Evolutionary conservation across 2,888 invertebrate genomes (phyloP).

Genomic region (Perithous albicinctus): DNA sequence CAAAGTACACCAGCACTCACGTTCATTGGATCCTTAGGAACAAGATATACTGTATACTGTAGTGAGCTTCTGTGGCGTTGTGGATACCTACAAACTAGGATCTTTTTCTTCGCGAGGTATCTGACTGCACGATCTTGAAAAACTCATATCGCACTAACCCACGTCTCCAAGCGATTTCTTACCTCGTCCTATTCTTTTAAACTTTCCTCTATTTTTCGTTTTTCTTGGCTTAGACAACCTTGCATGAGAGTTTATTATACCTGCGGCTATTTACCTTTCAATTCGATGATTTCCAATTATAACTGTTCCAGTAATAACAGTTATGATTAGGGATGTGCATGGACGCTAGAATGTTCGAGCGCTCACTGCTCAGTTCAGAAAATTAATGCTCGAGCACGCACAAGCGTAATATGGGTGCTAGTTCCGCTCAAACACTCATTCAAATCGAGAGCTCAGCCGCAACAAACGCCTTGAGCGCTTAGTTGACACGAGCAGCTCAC

Average conservation of each 20-base stretch:
- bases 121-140: slow-evolving; percentile 6
- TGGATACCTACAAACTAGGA: slow-evolving; percentile 5
- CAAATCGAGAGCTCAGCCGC: no score
- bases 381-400: no score
- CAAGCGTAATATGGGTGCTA: no score
- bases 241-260: not conserved
- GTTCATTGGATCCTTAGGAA: slow-evolving; percentile 55
- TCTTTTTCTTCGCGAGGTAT: slow-evolving; percentile 21
- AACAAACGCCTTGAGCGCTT: no score
- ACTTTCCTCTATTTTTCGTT: not conserved
- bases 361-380: no score
- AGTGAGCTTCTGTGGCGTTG: not conserved
- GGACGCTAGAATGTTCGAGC: no score
- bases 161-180: slow-evolving; percentile 10
- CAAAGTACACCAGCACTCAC: slow-evolving; percentile 43
- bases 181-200: not conserved
- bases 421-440: no score
- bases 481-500: no score
- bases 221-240: not conserved
- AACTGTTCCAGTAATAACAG: no score
- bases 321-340: no score
- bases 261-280: not conserved
- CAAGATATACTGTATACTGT: slow-evolving; percentile 15
- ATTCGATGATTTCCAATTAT: not conserved
- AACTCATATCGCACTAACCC: slow-evolving; percentile 8